Conservation (phyloP, 92 coral and sea anemone species). For the Metridium senile region DNA sequence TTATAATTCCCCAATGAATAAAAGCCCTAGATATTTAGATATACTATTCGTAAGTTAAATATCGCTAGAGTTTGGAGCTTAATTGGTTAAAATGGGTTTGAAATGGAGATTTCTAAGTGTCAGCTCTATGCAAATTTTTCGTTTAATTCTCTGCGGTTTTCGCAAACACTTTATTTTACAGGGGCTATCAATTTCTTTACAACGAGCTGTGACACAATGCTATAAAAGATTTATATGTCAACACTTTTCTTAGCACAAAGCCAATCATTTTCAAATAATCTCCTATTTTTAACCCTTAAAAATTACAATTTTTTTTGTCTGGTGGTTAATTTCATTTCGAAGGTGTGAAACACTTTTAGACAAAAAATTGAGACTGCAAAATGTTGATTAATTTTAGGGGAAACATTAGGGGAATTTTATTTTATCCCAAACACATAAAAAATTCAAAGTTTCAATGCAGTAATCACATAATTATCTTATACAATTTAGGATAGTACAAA, state of each 20-base stretch:
- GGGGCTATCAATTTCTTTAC: slow-evolving; percentile 20
- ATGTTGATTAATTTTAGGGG: no score
- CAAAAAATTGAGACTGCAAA: no score
- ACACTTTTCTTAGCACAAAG: slow-evolving; percentile 1
- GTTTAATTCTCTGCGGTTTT: background rate
- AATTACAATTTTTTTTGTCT: background rate
- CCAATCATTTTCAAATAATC: background rate
- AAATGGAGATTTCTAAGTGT: background rate
- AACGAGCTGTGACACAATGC: background rate
- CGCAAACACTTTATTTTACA: background rate
- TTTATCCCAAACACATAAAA: no score
- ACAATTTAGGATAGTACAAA: no score
- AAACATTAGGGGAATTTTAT: no score
- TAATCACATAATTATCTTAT: no score
- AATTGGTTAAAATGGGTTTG: background rate
- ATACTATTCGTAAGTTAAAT: background rate
- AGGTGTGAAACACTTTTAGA: background rate
- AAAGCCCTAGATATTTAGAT: background rate
- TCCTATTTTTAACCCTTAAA: background rate
- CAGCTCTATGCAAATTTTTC: slow-evolving; percentile 6
- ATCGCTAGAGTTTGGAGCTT: background rate
- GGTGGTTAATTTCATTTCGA: background rate
- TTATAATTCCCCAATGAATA: background rate
- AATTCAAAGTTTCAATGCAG: no score
- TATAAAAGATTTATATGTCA: slow-evolving; percentile 22